Evolutionary conservation across 2,888 invertebrate genomes (phyloP).

Genomic region (Tetragonisca angustula): DNA sequence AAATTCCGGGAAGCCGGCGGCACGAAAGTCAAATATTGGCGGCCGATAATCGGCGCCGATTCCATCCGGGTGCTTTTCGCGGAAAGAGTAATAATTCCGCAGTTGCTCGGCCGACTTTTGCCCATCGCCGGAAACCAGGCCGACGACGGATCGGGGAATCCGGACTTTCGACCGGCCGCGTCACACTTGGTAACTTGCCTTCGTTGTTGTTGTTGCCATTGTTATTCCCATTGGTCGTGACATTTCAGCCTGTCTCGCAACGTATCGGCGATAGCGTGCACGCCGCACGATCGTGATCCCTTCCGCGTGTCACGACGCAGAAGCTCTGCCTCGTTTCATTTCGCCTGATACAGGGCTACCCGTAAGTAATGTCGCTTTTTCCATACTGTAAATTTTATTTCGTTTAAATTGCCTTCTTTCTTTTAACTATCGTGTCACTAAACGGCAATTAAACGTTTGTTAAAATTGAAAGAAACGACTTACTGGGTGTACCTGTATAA

Average conservation of each 20-base stretch:
- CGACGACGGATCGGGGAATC: not conserved
- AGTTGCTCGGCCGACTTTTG: conserved; percentile 10
- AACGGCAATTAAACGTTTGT: too few species aligned
- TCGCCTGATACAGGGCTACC: not conserved
- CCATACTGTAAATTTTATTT: too few species aligned
- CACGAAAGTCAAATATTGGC: conserved; percentile 51
- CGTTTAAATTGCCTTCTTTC: too few species aligned
- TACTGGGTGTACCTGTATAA: too few species aligned
- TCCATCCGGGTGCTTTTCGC: conserved; percentile 24
- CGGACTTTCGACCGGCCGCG: conserved; percentile 51
- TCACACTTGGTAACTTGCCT: conserved; percentile 23
- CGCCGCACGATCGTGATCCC: conserved; percentile 59
- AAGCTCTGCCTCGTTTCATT: not conserved
- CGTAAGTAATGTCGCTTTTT: too few species aligned
- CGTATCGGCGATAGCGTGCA: conserved; percentile 48
- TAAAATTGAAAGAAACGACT: too few species aligned
- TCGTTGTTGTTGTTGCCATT: conserved; percentile 42
- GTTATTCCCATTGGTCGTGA: conserved; percentile 47
- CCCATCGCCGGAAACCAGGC: conserved; percentile 39
- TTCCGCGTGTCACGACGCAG: conserved; percentile 6
- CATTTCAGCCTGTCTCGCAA: conserved; percentile 11
- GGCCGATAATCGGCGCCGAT: conserved; percentile 38
- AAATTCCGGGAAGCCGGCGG: conserved; percentile 20
- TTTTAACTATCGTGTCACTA: too few species aligned
- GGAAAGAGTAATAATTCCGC: conserved; percentile 34